Percentiles rank a stretch among this genome's conserved stretches.
Conservation (phyloP, 2,113 vertebrate genomes). For the Nesogale talazaci region DNA sequence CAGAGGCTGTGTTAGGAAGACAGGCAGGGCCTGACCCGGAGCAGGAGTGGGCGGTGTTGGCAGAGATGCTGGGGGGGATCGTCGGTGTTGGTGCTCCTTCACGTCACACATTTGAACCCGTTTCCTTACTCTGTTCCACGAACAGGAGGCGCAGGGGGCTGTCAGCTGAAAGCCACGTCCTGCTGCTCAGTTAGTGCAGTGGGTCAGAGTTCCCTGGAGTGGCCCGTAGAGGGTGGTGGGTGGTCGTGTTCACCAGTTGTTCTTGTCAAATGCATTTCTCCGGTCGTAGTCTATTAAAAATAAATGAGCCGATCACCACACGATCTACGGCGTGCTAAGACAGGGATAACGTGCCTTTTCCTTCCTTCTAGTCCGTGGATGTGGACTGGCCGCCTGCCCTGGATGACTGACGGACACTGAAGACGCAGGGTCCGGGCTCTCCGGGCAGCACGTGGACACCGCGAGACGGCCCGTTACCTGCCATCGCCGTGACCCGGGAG, state of each 20-base stretch:
- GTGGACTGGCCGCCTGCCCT: constrained; percentile 97
- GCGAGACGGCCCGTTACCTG: constrained; percentile 38
- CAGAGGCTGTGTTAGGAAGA: not conserved
- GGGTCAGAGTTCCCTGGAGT: not conserved
- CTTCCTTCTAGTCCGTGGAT: constrained; percentile 92
- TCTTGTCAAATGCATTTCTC: constrained; percentile 17
- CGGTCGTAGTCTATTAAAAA: not conserved
- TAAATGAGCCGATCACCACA: not conserved
- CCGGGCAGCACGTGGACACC: not conserved
- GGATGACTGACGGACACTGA: constrained; percentile 85
- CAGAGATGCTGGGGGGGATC: constrained; percentile 20
- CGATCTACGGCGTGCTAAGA: constrained; percentile 15
- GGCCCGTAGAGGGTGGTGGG: not conserved
- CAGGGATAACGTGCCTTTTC: constrained; percentile 4
- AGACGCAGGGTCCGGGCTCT: constrained; percentile 44
- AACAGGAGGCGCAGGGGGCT: constrained; percentile 3
- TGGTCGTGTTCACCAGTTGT: not conserved
- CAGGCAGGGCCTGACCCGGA: not conserved
- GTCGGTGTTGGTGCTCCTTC: constrained; percentile 17
- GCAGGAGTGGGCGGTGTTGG: not conserved
- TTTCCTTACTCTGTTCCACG: constrained; percentile 10
- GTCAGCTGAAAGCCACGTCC: too few relatives aligned
- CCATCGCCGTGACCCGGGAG: constrained; percentile 61
- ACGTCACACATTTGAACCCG: not conserved
- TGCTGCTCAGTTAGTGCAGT: constrained; percentile 24